Evolutionary conservation across 2,113 vertebrate species (phyloP).

Genomic region (Microcebus jonahi): DNA sequence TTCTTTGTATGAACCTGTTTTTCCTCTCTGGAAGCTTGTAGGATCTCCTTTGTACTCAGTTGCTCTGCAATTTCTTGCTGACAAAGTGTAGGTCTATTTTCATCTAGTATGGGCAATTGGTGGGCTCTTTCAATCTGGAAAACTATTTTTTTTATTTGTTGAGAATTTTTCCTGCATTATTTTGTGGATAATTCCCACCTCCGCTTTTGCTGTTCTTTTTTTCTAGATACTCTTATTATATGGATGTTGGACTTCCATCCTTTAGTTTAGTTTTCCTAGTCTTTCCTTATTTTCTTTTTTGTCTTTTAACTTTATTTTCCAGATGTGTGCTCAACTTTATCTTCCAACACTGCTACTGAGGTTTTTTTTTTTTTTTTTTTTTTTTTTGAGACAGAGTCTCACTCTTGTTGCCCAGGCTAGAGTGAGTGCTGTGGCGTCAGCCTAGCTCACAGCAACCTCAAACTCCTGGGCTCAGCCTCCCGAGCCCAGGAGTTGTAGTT

Average conservation of each 20-base stretch:
- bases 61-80: not conserved
- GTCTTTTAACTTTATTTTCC: slow-evolving; percentile 16
- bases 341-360: not conserved
- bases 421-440: too few species aligned
- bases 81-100: not conserved
- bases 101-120: not conserved
- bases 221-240: not conserved
- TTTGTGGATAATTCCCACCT: not conserved
- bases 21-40: not conserved
- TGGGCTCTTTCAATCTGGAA: not conserved
- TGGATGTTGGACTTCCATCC: not conserved
- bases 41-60: not conserved
- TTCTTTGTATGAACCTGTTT: not conserved
- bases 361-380: not conserved
- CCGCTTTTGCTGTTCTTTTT: not conserved
- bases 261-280: not conserved
- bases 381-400: too few species aligned
- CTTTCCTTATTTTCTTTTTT: not conserved
- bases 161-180: not conserved
- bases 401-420: too few species aligned
- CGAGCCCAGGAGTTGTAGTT: too few species aligned
- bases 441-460: too few species aligned
- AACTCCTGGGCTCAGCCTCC: too few species aligned
- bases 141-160: not conserved
- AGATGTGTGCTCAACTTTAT: not conserved